Evolutionary conservation across 35 echinoderm and acorn worm species (phyloP).

Genomic region (Strongylocentrotus purpuratus): DNA sequence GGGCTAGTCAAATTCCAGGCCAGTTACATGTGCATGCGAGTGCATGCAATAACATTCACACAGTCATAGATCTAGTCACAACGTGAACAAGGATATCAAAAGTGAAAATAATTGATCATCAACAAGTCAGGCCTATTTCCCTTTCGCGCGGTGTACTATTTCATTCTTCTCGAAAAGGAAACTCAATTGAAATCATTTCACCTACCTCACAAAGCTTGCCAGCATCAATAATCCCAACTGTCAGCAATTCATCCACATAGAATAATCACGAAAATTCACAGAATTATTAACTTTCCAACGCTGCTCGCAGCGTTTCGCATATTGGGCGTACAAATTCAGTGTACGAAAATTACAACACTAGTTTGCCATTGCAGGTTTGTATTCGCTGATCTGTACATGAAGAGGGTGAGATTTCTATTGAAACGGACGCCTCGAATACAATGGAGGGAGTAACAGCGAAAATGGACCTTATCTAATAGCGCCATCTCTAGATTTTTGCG

Average conservation of each 20-base stretch:
- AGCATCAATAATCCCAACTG: slow-evolving; percentile 12
- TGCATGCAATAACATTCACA: too few species aligned
- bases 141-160: background rate
- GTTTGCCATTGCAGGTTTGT: background rate
- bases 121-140: background rate
- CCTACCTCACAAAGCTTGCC: background rate
- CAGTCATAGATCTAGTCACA: too few species aligned
- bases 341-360: background rate
- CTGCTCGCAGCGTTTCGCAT: background rate
- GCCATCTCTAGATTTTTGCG: background rate
- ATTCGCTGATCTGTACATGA: background rate
- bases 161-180: background rate
- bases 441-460: background rate
- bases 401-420: background rate
- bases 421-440: background rate
- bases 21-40: too few species aligned
- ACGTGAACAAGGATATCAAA: background rate
- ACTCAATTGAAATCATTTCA: background rate
- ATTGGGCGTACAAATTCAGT: background rate
- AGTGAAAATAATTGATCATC: background rate
- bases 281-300: background rate
- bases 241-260: background rate
- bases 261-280: slow-evolving; percentile 32
- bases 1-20: too few species aligned
- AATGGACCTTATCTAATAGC: background rate